Conservation (phyloP, 2,797 vertebrate genomes). For the Carduelis carduelis region DNA sequence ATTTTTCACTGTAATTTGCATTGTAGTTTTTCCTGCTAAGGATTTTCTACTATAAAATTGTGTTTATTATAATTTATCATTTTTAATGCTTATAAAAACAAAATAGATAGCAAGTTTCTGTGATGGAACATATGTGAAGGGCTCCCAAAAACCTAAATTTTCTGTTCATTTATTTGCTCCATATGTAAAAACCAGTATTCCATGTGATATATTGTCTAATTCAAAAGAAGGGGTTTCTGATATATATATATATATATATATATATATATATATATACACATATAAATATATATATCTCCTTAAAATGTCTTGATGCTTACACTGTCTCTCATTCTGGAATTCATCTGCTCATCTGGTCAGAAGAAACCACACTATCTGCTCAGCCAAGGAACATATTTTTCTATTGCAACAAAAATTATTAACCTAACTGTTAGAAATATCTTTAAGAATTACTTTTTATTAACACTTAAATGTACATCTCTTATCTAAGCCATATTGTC, state of each 20-base stretch:
- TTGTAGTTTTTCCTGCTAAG: background rate
- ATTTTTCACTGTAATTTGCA: background rate
- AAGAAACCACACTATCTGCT: background rate
- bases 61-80: background rate
- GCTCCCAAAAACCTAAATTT: background rate
- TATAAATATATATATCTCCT: no score
- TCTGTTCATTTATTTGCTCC: background rate
- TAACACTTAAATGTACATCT: background rate
- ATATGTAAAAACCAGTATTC: background rate
- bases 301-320: background rate
- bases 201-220: background rate
- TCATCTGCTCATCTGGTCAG: background rate
- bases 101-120: background rate
- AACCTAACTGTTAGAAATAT: background rate
- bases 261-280: no score
- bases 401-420: background rate
- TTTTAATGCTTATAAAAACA: background rate
- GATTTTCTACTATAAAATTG: background rate
- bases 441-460: background rate
- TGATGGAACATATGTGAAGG: background rate
- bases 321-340: background rate
- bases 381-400: background rate
- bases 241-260: no score
- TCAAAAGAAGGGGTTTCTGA: background rate
- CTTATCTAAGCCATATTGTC: background rate